A percentile compares a stretch with the other conserved stretches of the same genome.
Conservation (phyloP, 2,797 vertebrate genomes). For the Lepus townsendii region DNA sequence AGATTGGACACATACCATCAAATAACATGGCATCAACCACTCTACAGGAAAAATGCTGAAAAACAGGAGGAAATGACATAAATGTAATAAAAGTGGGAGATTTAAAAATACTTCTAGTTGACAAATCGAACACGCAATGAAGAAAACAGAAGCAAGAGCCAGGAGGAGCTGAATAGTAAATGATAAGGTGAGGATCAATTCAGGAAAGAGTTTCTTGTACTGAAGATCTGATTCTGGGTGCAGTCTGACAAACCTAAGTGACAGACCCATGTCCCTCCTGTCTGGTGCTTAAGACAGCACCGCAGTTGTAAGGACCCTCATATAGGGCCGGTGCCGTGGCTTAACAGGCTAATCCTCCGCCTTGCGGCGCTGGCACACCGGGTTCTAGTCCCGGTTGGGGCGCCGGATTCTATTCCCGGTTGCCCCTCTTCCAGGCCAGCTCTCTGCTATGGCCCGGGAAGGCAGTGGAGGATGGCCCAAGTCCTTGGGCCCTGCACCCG, state of each 20-base stretch:
- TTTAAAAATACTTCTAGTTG: background rate
- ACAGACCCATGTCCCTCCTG: background rate
- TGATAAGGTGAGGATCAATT: background rate
- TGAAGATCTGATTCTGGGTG: background rate
- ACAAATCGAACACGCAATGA: background rate
- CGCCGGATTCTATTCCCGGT: too few relatives aligned
- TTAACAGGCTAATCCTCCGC: too few relatives aligned
- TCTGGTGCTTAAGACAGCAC: background rate
- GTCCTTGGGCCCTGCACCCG: too few relatives aligned
- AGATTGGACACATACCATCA: background rate
- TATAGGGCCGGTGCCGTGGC: too few relatives aligned
- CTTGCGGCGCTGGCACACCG: too few relatives aligned
- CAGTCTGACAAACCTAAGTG: background rate
- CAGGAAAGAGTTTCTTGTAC: background rate
- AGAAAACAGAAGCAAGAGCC: background rate
- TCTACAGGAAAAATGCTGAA: background rate
- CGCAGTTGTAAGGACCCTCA: background rate
- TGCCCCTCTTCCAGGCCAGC: too few relatives aligned
- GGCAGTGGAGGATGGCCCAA: too few relatives aligned
- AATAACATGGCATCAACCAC: background rate
- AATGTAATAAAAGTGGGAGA: background rate
- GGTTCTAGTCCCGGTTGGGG: too few relatives aligned
- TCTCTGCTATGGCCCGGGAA: too few relatives aligned
- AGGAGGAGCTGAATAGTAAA: background rate
- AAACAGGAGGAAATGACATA: background rate